Base-by-base conservation (phyloP, 2,888 invertebrate species). In the Acronicta alni region DNA sequence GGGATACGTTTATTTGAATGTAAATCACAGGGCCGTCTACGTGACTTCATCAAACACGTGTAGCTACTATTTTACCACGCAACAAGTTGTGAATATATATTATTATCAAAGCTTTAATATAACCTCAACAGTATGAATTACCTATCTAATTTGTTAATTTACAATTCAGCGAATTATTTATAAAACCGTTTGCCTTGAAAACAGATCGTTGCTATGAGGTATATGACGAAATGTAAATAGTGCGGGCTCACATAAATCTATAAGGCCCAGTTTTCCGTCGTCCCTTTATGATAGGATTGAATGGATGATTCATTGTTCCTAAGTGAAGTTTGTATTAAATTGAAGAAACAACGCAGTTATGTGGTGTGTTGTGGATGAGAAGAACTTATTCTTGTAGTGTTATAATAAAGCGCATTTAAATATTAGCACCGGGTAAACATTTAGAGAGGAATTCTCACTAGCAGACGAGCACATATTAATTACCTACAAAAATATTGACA, bases 401-500 rank as follows among this genome's bases (percentile, higher is more conserved):
- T 23, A 55, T 51, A 58, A 60, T 61, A 57, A 41, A 58, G 48
- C 52, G 44, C 35, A 58, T 63, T 72, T 59, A 56, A 65, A 69
- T 69, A 64, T 72, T 74, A 64, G 63, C 63, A 63, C 71, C 81
- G 73, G 78, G 83, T 79, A 86, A 87, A 87, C 85, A 85, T 73
- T 80, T 72, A 71, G 53, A 77, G 81, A 76, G 82, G 87, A 86
- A 87, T 88, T 83, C 79, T 84, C 75, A 77, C 81, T 81, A 72
- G 75, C 80, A 72, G 83, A 82, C 82, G 80, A 81, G 81, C 86
- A 67, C 51, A 85, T 81, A 89, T 92, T 91, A 91, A 91, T 92
- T 92, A 91, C 89, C 88, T 90, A 89, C 86, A 83, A 89, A 92
- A 91, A 93, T 91, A 91, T 92, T 92, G 88, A 89, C 89, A 86